Evolutionary conservation across 1,140 invertebrate species (phyloP).

Genomic region (Batillaria attramentaria): DNA sequence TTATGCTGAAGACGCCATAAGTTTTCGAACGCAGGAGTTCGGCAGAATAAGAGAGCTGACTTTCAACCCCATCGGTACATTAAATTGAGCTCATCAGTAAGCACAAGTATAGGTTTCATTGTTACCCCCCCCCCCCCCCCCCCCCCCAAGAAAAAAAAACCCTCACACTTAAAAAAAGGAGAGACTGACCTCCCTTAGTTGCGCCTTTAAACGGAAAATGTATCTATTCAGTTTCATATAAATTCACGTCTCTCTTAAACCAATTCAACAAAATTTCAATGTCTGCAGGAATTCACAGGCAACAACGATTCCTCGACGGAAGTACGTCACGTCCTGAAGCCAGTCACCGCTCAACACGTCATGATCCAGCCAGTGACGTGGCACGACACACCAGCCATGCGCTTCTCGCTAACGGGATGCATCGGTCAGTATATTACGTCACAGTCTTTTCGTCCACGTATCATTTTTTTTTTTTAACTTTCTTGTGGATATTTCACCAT

Average conservation of each 20-base stretch:
- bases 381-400: conserved; percentile 10
- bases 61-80: background rate
- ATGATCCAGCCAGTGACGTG: conserved; percentile 30
- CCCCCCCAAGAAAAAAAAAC: too few relatives aligned
- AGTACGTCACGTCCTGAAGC: background rate
- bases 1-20: background rate
- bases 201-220: too few relatives aligned
- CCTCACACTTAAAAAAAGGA: too few relatives aligned
- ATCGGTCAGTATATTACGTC: background rate
- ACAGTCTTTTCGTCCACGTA: too few relatives aligned
- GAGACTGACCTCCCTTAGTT: too few relatives aligned
- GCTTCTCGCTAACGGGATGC: conserved; percentile 17
- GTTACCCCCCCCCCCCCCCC: too few relatives aligned
- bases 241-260: background rate
- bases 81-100: background rate
- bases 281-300: conserved; percentile 16
- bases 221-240: background rate
- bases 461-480: too few relatives aligned
- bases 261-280: background rate
- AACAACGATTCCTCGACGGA: conserved; percentile 24
- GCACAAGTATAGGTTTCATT: background rate
- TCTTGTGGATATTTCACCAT: too few relatives aligned
- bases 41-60: background rate
- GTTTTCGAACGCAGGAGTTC: background rate
- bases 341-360: conserved; percentile 4